A percentile compares a stretch with the other conserved stretches of the same genome.
These are phyloP conservation scores for Pandemis heparana DNA, from an alignment of 2,888 invertebrate species.

Conservation along the genomic window DNA sequence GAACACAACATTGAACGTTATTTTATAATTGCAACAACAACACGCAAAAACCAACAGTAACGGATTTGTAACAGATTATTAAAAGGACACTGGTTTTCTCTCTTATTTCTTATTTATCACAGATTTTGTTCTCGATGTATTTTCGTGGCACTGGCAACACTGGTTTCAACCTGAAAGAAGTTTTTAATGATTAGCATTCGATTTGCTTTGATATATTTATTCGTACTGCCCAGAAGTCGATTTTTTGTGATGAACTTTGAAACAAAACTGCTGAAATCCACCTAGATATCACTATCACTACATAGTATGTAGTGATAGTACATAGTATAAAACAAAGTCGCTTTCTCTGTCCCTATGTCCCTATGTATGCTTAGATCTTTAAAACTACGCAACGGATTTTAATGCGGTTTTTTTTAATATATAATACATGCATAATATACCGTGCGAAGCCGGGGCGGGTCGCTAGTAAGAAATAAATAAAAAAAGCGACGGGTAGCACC, in stretches of 20 bases:
- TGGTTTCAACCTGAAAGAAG: conserved; percentile 60
- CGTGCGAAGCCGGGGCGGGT: too few species aligned
- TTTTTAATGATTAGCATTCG: conserved; percentile 29
- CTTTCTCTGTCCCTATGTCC: too few species aligned
- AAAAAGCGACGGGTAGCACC: too few species aligned
- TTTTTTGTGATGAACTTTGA: background rate
- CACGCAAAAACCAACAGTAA: conserved; percentile 57
- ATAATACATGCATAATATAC: too few species aligned
- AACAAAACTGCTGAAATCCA: background rate
- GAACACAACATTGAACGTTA: conserved; percentile 78
- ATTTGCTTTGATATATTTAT: background rate
- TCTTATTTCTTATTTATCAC: conserved; percentile 67
- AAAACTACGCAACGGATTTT: too few species aligned
- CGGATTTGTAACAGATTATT: conserved; percentile 21
- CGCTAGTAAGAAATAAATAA: too few species aligned
- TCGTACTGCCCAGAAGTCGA: conserved; percentile 50
- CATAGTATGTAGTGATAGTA: too few species aligned
- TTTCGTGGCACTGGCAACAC: conserved; percentile 50
- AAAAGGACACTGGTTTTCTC: conserved; percentile 56
- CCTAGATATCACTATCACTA: too few species aligned
- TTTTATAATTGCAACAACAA: conserved; percentile 72
- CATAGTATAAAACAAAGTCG: too few species aligned
- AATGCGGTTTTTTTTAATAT: too few species aligned
- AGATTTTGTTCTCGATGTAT: conserved; percentile 68
- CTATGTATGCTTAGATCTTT: too few species aligned